A percentile compares a stretch with the other conserved stretches of the same genome.
phyloP scores from a whole-genome alignment of 1,140 invertebrate species.

The Drosophila albomicans region DNA sequence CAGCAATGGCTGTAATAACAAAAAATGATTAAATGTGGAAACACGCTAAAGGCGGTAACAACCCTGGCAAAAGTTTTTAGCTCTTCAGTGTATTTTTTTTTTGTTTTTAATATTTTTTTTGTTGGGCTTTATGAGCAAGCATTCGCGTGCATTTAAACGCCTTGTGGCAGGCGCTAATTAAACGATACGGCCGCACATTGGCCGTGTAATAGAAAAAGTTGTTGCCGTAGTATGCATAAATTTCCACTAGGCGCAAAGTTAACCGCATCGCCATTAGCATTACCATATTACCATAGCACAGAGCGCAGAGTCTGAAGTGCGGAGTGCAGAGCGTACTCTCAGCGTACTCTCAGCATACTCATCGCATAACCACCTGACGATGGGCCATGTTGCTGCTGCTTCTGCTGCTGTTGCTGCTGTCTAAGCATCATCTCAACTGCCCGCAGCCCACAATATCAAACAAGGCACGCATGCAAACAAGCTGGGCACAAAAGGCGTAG shows the following conservation, averaged over 20 bases:
- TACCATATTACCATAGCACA: conserved; percentile 10
- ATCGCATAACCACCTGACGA: conserved; percentile 26
- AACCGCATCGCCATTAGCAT: conserved; percentile 45
- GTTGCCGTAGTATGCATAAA: conserved; percentile 65
- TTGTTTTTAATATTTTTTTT: background rate
- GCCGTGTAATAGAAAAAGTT: conserved; percentile 70
- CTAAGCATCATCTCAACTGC: conserved; percentile 76
- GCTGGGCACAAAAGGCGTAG: conserved; percentile 45
- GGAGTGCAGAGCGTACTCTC: conserved; percentile 8
- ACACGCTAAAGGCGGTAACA: conserved; percentile 60
- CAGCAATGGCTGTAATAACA: conserved; percentile 9
- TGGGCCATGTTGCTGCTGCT: conserved; percentile 40
- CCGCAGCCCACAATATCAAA: conserved; percentile 62
- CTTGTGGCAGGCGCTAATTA: conserved; percentile 69
- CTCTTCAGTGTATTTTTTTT: background rate
- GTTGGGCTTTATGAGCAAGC: background rate
- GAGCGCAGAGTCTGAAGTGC: background rate
- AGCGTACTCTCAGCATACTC: conserved; percentile 4
- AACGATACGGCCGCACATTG: conserved; percentile 59
- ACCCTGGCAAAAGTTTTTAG: conserved; percentile 37
- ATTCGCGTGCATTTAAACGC: conserved; percentile 35
- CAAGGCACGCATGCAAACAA: conserved; percentile 72
- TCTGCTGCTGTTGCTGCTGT: conserved; percentile 25
- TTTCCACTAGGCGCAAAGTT: conserved; percentile 53
- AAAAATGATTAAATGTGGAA: conserved; percentile 78